Evolutionary conservation across 2,113 vertebrate species (phyloP).

Genomic region (Psophia crepitans): DNA sequence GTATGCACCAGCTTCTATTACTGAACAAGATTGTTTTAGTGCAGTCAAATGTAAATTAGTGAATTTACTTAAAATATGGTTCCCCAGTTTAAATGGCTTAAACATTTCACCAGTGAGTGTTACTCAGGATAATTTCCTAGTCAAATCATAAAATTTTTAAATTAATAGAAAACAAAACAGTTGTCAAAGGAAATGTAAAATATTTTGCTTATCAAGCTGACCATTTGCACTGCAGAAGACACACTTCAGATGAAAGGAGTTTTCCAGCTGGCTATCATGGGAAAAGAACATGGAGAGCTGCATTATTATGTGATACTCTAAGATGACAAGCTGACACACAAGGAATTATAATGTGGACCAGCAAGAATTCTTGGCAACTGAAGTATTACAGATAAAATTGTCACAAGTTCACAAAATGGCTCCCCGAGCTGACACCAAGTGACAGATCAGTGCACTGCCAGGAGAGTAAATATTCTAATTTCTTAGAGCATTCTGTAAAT

Average conservation of each 20-base stretch:
- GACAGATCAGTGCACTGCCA: neutral
- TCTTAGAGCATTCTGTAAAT: neutral
- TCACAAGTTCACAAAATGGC: neutral
- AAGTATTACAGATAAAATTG: neutral
- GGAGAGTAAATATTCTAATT: neutral
- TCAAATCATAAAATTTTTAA: neutral
- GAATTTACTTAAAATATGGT: neutral
- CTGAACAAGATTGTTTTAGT: neutral
- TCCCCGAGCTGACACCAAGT: neutral
- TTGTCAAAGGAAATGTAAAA: neutral
- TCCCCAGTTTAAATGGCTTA: neutral
- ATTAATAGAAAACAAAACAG: neutral
- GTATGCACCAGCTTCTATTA: neutral
- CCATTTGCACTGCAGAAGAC: neutral
- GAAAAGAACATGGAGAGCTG: neutral
- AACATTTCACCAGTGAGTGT: neutral
- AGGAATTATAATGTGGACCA: neutral
- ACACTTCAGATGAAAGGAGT: neutral
- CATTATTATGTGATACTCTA: neutral
- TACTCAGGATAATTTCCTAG: neutral
- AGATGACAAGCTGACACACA: neutral
- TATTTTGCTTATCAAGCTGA: neutral
- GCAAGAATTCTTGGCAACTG: neutral
- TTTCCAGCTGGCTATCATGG: neutral
- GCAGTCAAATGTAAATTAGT: neutral